Evolutionary conservation across 2,113 vertebrate species (phyloP), one percentile per base, ranked within the genome.

Genomic region (Piaya cayana): DNA sequence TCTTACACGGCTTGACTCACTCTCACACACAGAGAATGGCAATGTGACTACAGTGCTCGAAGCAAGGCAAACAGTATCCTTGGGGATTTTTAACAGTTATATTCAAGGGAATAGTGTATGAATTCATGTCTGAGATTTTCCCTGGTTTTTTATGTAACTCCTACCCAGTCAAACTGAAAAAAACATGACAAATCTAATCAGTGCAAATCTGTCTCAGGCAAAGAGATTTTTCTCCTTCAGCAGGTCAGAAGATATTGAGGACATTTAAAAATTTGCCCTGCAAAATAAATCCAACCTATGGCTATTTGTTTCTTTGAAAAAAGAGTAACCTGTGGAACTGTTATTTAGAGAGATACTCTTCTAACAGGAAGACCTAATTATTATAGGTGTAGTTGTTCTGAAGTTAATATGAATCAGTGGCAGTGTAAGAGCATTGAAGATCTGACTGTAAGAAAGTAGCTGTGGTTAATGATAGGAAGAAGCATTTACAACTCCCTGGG

Each of bases 51-150:
- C 71, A 50, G 29, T 50, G 45, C 56, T 69, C 72, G 53, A 89
- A 52, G 78, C 75, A 72, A 82, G 53, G 82, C 77, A 78, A 91
- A 74, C 80, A 86, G 62, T 76, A 90, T 90, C 76, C 68, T 85
- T 36, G 53, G 52, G 94, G 80, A 93, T 85, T 87, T 81, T 90
- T 47, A 95, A 86, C 71, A 83, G 26, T 25, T 82, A 17, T 27
- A n/a, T 79, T 62, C 82, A 94, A 90, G 82, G 39, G 58, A 87
- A 81, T 32, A 87, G 16, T 43, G 6, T 42, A 86, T 83, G 90
- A 95, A 95, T 72, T 92, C 49, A 79, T 23, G 37, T 65, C 80
- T 65, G 58, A 94, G 64, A 63, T 90, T 93, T 96, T 94, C 26
- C 45, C 58, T 50, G n/a, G 37, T 2, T n/a, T 52, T 94, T 96